Percentiles rank a stretch among this genome's conserved stretches.
Evolutionary conservation across 1,140 invertebrate species (phyloP).

Genomic region (Charaxes varanes): DNA sequence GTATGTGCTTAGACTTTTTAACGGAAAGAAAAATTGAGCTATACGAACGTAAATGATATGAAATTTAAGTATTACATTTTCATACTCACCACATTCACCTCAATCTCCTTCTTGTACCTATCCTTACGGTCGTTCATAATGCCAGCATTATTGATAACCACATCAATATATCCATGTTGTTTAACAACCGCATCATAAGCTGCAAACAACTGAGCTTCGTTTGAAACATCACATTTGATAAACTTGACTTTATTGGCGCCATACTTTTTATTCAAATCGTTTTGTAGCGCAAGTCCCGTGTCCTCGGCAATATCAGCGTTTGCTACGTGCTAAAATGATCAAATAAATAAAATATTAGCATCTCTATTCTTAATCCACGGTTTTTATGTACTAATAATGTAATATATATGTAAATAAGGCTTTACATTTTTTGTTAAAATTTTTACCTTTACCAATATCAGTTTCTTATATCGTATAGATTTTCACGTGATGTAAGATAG

Average conservation of each 20-base stretch:
- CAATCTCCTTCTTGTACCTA: conserved; percentile 29
- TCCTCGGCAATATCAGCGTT: conserved; percentile 27
- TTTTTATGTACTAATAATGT: too few relatives aligned
- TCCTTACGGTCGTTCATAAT: conserved; percentile 36
- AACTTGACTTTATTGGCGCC: conserved; percentile 32
- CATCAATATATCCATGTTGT: conserved; percentile 18
- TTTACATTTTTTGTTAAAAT: too few relatives aligned
- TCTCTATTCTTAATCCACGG: too few relatives aligned
- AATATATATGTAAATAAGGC: too few relatives aligned
- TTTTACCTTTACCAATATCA: too few relatives aligned
- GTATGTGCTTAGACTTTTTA: too few relatives aligned
- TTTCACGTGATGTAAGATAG: too few relatives aligned
- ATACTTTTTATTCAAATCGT: conserved; percentile 19
- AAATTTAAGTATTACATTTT: not conserved
- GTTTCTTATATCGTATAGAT: too few relatives aligned
- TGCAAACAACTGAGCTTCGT: conserved; percentile 74
- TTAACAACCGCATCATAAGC: conserved; percentile 74
- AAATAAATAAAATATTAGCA: too few relatives aligned
- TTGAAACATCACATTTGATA: conserved; percentile 77
- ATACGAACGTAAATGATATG: not conserved
- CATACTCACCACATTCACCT: conserved; percentile 36
- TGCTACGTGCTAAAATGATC: conserved; percentile 28
- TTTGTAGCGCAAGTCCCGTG: conserved; percentile 17
- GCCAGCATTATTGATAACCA: conserved; percentile 73
- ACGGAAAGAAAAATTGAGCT: too few relatives aligned